phyloP scores from a whole-genome alignment of 53 echinoderm and acorn worm species.

The Zoroaster sp. region DNA sequence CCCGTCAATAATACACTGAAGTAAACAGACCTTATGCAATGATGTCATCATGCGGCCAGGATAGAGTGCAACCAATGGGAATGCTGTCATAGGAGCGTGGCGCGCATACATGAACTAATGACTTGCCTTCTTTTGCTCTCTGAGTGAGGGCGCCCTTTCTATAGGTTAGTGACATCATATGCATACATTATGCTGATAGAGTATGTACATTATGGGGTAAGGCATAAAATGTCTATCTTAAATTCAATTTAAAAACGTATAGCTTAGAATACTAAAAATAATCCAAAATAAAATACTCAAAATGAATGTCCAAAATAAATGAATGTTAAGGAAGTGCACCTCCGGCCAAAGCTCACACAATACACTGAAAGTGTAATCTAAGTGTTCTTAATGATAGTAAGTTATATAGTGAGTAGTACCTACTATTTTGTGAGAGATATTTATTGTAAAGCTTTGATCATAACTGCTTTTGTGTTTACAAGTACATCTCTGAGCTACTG shows the following conservation, averaged over 20 bases:
- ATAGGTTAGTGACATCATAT: no score
- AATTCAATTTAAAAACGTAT: background rate
- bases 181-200: no score
- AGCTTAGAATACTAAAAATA: background rate
- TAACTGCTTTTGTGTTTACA: no score
- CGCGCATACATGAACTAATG: no score
- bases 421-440: background rate
- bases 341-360: background rate
- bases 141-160: no score
- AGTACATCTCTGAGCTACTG: no score
- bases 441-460: conserved; percentile 4
- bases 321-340: background rate
- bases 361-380: conserved; percentile 12
- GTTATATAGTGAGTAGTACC: conserved; percentile 2
- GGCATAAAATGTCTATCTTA: background rate
- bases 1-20: no score
- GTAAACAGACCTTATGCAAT: no score
- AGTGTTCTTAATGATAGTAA: background rate
- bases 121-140: no score
- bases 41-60: no score
- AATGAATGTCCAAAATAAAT: background rate
- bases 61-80: no score
- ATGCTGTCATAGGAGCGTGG: no score
- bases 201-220: background rate
- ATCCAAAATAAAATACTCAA: background rate